Evolutionary conservation across 2,113 vertebrate species (phyloP).

Genomic region (Sceloporus undulatus): DNA sequence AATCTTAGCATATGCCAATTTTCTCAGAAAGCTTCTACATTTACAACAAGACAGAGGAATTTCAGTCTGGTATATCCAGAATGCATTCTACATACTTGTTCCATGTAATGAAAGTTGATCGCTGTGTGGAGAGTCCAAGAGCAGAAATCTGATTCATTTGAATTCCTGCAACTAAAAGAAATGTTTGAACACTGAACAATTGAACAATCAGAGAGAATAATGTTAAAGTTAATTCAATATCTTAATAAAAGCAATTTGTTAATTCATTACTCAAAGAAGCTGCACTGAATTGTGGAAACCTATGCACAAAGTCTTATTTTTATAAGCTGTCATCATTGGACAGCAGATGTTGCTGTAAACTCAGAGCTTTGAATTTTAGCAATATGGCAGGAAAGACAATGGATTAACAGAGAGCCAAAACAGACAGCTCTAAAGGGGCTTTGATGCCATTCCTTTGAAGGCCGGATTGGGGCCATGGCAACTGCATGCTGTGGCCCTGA

Average conservation of each 20-base stretch:
- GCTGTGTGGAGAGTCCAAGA: slow-evolving; percentile 95
- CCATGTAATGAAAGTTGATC: slow-evolving; percentile 95
- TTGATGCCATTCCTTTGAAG: too few relatives aligned
- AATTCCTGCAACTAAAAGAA: slow-evolving; percentile 85
- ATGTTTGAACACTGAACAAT: slow-evolving; percentile 23
- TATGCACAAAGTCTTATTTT: neutral
- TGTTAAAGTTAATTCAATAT: neutral
- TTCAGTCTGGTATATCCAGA: neutral
- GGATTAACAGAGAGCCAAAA: neutral
- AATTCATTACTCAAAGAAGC: neutral
- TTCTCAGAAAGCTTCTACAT: neutral
- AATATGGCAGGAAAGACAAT: neutral
- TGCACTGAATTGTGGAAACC: neutral
- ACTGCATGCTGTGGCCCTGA: too few relatives aligned
- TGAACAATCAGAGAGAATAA: neutral
- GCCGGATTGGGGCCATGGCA: too few relatives aligned
- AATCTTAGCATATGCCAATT: neutral
- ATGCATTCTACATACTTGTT: slow-evolving; percentile 79
- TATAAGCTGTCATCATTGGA: neutral
- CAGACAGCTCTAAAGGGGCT: too few relatives aligned
- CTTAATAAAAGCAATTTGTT: neutral
- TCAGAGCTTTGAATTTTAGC: neutral
- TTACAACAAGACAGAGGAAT: neutral
- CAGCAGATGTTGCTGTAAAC: neutral
- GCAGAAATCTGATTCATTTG: slow-evolving; percentile 88